Percentiles rank a stretch among this genome's conserved stretches.
Conservation (phyloP, 2,113 vertebrate genomes). For the Phyllostomus hastatus region DNA sequence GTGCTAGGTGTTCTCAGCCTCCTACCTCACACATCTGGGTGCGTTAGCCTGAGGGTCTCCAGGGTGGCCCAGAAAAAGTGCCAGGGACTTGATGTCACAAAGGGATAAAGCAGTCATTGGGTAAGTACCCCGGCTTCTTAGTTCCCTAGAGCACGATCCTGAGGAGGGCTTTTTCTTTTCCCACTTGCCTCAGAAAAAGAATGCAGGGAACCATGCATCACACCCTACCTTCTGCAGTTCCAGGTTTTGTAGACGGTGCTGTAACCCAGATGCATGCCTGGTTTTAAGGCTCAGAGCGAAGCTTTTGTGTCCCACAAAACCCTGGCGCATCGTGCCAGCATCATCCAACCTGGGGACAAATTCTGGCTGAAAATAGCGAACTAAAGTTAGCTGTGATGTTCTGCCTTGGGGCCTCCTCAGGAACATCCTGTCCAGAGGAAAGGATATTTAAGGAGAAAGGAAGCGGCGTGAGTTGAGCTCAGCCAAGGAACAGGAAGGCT, state of each 20-base stretch:
- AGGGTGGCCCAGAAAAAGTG: background rate
- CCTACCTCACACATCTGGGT: background rate
- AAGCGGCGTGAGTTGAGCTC: constrained; percentile 24
- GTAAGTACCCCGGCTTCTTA: background rate
- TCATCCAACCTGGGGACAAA: constrained; percentile 8
- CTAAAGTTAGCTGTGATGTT: constrained; percentile 54
- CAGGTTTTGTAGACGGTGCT: background rate
- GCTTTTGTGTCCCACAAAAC: background rate
- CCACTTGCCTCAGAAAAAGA: background rate
- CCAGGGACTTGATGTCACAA: background rate
- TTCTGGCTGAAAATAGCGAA: constrained; percentile 58
- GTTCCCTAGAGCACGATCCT: background rate
- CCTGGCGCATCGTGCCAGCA: background rate
- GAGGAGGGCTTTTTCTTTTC: background rate
- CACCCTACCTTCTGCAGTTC: background rate
- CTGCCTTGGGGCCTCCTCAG: constrained; percentile 21
- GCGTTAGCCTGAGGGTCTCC: background rate
- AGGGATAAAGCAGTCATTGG: background rate
- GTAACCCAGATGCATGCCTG: background rate
- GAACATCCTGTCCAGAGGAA: constrained; percentile 66
- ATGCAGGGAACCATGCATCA: background rate
- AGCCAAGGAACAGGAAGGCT: constrained; percentile 39
- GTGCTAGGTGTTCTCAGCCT: background rate
- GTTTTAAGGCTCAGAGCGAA: background rate
- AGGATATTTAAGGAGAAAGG: constrained; percentile 69